Evolutionary conservation across 1,140 invertebrate species (phyloP), one percentile per base, ranked within the genome.

Genomic region (Drosophila tropicalis): DNA sequence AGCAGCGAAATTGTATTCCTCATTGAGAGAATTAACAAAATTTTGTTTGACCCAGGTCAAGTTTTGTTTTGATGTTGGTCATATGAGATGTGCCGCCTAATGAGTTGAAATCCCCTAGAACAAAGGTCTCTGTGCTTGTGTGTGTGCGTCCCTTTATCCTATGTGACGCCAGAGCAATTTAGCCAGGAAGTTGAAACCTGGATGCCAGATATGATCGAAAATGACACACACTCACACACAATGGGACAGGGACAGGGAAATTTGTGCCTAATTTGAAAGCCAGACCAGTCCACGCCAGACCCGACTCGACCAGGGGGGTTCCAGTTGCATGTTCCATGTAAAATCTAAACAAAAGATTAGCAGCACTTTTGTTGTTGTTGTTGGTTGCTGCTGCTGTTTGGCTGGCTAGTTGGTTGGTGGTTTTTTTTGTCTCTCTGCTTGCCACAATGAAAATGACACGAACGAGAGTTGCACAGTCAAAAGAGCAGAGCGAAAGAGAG

Each of bases 341-440:
- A 63, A 62, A 63, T 63, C 62, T 63, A 63, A 63, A 63, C 62
- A 63, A 63, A 63, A 51, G 62, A 63, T 63, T 63, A 63, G 62
- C 62, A 51, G 29, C 41, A 63, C 62, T 63, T 63, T 63, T 51
- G 44, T 51, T 51, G 44, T 63, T 32, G 25, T 17, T 58, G 55
- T 15, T 57, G 25, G 25, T 32, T 56, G 54, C 7, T 32, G 54
- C 25, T 32, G 54, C 7, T 56, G 56, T 13, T 10, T 56, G 32
- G 25, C n/a, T 32, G 29, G 22, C 6, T 32, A 7, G n/a, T 5
- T 36, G 34, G 41, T 63, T 63, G 44, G 17, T 51, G 44, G 44
- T 51, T 32, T 12, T 34, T 36, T 36, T n/a, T 32, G n/a, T 13
- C 29, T 29, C 29, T 29, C 29, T 29, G 29, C 29, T 10, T 25